Evolutionary conservation across 2,888 invertebrate genomes (phyloP).

Genomic region (Electrophaes corylata): DNA sequence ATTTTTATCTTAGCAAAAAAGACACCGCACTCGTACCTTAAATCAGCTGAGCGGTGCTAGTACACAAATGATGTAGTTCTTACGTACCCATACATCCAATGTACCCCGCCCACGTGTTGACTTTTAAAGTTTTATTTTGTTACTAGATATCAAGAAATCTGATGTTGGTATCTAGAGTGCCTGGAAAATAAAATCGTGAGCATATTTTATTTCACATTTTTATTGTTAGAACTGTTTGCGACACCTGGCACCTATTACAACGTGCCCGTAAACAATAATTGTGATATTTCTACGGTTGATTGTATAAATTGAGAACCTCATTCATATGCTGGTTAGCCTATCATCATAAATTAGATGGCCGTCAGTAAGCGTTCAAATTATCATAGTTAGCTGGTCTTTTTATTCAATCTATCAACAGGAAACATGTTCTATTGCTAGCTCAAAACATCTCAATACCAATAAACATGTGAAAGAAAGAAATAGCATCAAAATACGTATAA

Average conservation of each 20-base stretch:
- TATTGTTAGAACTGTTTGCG: conserved; percentile 41
- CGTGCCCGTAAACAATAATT: conserved; percentile 50
- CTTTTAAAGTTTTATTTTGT: too few relatives aligned
- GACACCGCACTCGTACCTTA: too few relatives aligned
- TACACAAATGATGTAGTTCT: too few relatives aligned
- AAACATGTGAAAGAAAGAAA: too few relatives aligned
- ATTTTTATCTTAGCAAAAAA: too few relatives aligned
- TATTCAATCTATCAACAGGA: conserved; percentile 33
- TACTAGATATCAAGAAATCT: too few relatives aligned
- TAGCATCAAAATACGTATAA: too few relatives aligned
- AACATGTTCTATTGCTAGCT: conserved; percentile 40
- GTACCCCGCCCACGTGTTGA: too few relatives aligned
- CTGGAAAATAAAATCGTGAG: neutral
- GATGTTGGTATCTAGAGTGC: neutral
- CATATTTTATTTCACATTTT: neutral
- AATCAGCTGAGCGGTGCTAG: too few relatives aligned
- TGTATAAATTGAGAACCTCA: conserved; percentile 61
- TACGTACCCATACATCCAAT: too few relatives aligned
- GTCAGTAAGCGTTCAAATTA: conserved; percentile 44
- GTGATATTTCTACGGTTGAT: conserved; percentile 54
- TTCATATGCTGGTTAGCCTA: conserved; percentile 62
- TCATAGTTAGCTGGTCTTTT: conserved; percentile 33
- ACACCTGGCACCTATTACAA: conserved; percentile 47
- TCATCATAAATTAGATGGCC: conserved; percentile 63
- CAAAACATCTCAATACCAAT: too few relatives aligned